Evolutionary conservation across 2,797 vertebrate genomes (phyloP), one percentile per base, ranked within the genome.

Genomic region (Fringilla coelebs): DNA sequence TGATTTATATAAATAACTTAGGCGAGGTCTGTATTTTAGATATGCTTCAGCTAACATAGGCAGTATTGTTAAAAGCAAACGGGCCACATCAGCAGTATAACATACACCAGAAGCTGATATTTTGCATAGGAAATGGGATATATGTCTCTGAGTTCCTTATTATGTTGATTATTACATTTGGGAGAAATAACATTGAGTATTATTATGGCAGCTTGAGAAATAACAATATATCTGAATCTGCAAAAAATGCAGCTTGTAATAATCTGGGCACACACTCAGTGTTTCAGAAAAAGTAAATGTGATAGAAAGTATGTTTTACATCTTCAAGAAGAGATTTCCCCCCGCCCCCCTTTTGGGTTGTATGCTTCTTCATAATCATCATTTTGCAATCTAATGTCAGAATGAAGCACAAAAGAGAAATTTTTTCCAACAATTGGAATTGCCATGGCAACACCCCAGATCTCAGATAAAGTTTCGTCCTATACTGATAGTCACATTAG

Each of bases 371-470:
- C 96, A 94, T 97, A 96, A 95, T 92, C 91, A 94, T 93, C 38
- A 91, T 96, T 98, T 97, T 93, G 94, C 94, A 96, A 97, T 90
- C 83, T 93, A 97, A 97, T 97, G 94, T 97, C 95, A 97, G 96
- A 95, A 81, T 51, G 93, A 97, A 97, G 96, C 96, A 95, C 94
- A 93, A 95, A 96, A 96, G 94, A 71, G 94, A 95, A 60, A 78
- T 94, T 97, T 97, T 95, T 96, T 70, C 96, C 96, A 97, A 95
- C 74, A 89, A 98, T 95, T 95, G 95, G 94, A 96, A 98, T 98
- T 97, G 95, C 98, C 97, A 98, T 98, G 94, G 98, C 97, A 98
- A 98, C 98, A 97, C 96, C 97, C 97, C 94, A 96, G 95, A 96
- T 98, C 97, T 97, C 96, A 97, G 96, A 96, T 97, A 97, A 97